Percentiles rank a stretch among this genome's conserved stretches.
phyloP scores from a whole-genome alignment of 2,888 invertebrate genomes.

The Lasioglossum zephyrum region DNA sequence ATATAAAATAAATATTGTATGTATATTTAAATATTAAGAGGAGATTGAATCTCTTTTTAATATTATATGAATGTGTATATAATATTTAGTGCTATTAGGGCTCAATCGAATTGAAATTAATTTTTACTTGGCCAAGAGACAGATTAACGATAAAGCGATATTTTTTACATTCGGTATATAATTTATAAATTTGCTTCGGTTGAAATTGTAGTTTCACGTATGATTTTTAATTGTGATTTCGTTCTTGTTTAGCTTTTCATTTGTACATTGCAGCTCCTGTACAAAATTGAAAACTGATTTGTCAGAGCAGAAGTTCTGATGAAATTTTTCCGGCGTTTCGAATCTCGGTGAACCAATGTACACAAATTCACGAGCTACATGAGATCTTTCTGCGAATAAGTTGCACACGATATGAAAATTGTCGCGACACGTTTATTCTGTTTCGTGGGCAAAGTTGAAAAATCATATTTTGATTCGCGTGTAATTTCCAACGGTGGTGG shows the following conservation, averaged over 20 bases:
- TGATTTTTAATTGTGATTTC: not conserved
- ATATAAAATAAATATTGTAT: no score
- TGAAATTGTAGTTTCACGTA: no score
- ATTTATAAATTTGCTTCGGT: no score
- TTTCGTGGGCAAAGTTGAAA: slow-evolving; percentile 24
- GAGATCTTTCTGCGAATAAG: not conserved
- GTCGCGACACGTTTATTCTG: not conserved
- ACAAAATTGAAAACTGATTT: not conserved
- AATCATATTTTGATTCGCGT: slow-evolving; percentile 43
- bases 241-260: not conserved
- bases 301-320: not conserved
- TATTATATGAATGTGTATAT: no score
- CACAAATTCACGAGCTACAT: not conserved
- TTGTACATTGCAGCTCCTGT: not conserved
- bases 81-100: no score
- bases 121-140: not conserved
- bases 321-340: not conserved
- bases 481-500: slow-evolving; percentile 33
- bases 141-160: not conserved
- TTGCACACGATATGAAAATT: not conserved
- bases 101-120: no score
- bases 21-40: no score
- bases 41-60: no score
- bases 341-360: not conserved
- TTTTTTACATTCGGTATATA: not conserved